Conservation (phyloP, 2,113 vertebrate species). For the Sarotherodon lohbergeri region DNA sequence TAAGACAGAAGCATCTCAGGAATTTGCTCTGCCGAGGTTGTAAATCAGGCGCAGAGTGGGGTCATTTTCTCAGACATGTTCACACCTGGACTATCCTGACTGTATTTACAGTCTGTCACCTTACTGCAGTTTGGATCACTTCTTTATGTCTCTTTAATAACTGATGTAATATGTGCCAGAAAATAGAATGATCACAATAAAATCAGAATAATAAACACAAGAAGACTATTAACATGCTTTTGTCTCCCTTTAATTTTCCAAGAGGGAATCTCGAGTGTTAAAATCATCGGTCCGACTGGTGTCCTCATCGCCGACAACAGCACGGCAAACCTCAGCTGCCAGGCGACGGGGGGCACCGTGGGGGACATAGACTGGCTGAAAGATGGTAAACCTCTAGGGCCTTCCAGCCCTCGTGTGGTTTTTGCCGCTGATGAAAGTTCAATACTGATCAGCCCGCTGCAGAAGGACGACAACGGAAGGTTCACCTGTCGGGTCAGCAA, state of each 20-base stretch:
- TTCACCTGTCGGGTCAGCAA: slow-evolving; percentile 52
- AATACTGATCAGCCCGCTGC: slow-evolving; percentile 22
- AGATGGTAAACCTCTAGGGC: background rate
- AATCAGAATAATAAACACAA: background rate
- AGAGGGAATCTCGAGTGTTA: slow-evolving; percentile 45
- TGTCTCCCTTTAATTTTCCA: background rate
- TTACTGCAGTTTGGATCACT: background rate
- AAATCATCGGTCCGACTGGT: background rate
- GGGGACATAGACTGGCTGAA: slow-evolving; percentile 35
- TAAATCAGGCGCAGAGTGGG: background rate
- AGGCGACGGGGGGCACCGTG: background rate
- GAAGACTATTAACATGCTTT: background rate
- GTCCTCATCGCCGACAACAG: slow-evolving; percentile 51
- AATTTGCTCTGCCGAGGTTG: background rate
- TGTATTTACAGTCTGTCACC: background rate
- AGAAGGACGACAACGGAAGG: slow-evolving; percentile 55
- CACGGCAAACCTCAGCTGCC: slow-evolving; percentile 61
- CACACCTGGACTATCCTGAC: background rate
- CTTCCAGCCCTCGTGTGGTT: background rate
- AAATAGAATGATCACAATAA: background rate
- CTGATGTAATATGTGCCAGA: fast-evolving
- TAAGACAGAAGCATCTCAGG: background rate
- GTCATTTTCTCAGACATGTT: background rate
- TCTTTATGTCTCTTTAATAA: background rate
- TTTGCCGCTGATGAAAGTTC: background rate